Percentiles rank a stretch among this genome's conserved stretches.
Evolutionary conservation across 23 tunicate species (phyloP).

Genomic region (Oikopleura dioica): DNA sequence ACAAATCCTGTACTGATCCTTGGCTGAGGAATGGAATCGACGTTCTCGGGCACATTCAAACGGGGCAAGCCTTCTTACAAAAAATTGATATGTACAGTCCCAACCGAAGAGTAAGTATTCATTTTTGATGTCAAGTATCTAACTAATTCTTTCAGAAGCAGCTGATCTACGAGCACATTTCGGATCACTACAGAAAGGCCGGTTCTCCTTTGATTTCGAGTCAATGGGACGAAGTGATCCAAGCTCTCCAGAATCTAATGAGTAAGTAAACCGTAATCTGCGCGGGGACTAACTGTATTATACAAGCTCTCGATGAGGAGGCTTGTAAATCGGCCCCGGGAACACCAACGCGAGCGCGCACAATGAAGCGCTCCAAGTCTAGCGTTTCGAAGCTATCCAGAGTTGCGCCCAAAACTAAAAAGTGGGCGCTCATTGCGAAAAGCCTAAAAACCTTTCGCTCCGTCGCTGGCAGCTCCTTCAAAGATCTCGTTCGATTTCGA

Average conservation of each 20-base stretch:
- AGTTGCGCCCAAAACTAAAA: too few species aligned
- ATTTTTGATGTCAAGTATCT: background rate
- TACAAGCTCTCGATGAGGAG: too few species aligned
- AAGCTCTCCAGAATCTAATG: background rate
- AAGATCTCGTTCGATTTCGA: constrained; percentile 14
- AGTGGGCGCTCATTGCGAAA: too few species aligned
- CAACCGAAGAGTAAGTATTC: background rate
- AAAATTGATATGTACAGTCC: background rate
- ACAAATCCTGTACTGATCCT: background rate
- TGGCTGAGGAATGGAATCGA: background rate
- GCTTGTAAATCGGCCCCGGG: too few species aligned
- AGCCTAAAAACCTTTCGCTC: too few species aligned
- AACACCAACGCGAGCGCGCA: too few species aligned
- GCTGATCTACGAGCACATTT: background rate
- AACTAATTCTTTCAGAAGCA: background rate
- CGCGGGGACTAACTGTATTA: too few species aligned
- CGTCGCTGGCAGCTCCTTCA: constrained; percentile 5
- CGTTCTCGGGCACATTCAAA: background rate
- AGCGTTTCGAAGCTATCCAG: too few species aligned
- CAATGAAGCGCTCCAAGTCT: too few species aligned
- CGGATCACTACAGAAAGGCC: background rate
- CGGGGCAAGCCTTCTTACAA: background rate
- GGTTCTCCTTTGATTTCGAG: background rate
- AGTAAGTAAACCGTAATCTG: background rate
- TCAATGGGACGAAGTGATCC: constrained; percentile 10